Percentiles rank a stretch among this genome's conserved stretches.
phyloP scores from a whole-genome alignment of 2,113 vertebrate genomes.

The Ochotona curzoniae region DNA sequence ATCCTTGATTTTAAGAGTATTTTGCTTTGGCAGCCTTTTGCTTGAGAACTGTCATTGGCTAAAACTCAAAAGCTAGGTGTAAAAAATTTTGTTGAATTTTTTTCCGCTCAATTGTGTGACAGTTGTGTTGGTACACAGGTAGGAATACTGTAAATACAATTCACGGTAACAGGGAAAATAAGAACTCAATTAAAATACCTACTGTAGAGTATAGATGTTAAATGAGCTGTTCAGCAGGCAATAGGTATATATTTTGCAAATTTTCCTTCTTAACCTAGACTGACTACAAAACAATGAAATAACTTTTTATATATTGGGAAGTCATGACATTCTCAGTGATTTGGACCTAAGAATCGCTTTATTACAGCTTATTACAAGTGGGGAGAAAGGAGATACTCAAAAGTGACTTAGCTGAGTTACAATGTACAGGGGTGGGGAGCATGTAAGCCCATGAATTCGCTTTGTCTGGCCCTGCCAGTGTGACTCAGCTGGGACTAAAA shows the following conservation, averaged over 20 bases:
- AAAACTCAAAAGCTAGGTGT: slow-evolving; percentile 43
- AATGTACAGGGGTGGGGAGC: background rate
- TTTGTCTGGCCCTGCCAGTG: no score
- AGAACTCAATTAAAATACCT: background rate
- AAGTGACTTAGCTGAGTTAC: background rate
- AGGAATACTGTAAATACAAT: slow-evolving; percentile 6
- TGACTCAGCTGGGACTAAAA: no score
- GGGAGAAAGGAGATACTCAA: background rate
- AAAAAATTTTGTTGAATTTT: slow-evolving; percentile 37
- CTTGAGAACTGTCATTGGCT: slow-evolving; percentile 30
- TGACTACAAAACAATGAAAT: background rate
- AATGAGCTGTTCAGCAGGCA: slow-evolving; percentile 7
- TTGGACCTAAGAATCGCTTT: slow-evolving; percentile 1
- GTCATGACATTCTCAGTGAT: background rate
- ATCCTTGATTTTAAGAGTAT: slow-evolving; percentile 62
- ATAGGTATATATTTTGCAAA: background rate
- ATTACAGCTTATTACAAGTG: background rate
- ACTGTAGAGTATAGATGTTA: slow-evolving; percentile 22
- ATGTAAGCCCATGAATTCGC: no score
- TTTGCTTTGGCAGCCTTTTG: slow-evolving; percentile 74
- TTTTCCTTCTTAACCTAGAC: background rate
- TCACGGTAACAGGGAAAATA: background rate
- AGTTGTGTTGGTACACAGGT: slow-evolving; percentile 36
- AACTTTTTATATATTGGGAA: background rate
- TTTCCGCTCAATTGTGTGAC: slow-evolving; percentile 10